These are phyloP conservation scores for Seira ritae DNA, from an alignment of 2,888 invertebrate genomes.

Conservation along the genomic window DNA sequence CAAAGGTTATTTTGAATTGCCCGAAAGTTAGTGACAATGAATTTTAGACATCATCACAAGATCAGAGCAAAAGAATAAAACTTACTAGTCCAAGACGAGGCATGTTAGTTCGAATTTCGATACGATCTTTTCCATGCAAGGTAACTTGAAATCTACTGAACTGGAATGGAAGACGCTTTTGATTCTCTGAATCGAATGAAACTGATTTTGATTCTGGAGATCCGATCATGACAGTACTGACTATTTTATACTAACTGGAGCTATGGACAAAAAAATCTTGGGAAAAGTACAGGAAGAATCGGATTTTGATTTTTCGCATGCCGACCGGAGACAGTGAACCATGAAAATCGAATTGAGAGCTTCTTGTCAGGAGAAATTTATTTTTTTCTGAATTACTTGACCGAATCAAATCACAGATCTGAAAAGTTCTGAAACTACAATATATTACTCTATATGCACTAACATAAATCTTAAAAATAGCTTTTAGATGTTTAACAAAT, in stretches of 20 bases:
- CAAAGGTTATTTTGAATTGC: too few relatives aligned
- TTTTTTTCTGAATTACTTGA: neutral
- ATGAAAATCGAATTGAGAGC: neutral
- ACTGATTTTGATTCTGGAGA: neutral
- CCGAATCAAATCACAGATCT: neutral
- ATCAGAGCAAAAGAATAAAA: neutral
- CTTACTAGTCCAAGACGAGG: neutral
- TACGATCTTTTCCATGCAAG: neutral
- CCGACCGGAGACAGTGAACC: neutral
- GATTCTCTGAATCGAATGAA: neutral
- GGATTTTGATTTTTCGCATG: constrained; percentile 33
- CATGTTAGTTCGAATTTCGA: neutral
- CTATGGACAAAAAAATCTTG: neutral
- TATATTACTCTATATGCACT: too few relatives aligned
- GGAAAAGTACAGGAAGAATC: constrained; percentile 36
- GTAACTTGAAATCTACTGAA: neutral
- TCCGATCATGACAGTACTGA: neutral
- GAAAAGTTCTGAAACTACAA: constrained; percentile 36
- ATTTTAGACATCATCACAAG: neutral
- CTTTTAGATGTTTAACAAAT: neutral
- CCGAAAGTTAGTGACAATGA: neutral
- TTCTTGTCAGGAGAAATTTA: neutral
- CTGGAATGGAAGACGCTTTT: neutral
- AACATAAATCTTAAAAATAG: too few relatives aligned
- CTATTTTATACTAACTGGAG: too few relatives aligned